These are phyloP conservation scores for Acleris laterana DNA, from an alignment of 2,888 invertebrate species.

Conservation along the genomic window DNA sequence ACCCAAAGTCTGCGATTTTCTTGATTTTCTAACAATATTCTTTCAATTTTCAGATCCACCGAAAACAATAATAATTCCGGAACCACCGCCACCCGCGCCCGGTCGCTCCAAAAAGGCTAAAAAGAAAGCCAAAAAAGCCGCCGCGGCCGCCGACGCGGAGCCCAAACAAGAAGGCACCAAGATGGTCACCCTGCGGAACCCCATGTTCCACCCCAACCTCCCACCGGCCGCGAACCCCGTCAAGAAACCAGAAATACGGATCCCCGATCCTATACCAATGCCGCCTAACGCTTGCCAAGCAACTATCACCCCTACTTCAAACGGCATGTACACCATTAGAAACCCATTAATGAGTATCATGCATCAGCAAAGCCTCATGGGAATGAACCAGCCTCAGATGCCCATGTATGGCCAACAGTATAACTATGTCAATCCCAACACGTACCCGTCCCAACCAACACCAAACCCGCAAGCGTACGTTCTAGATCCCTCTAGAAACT, in stretches of 20 bases:
- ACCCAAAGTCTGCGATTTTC: no score
- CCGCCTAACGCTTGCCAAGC: slow-evolving; percentile 78
- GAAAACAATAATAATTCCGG: slow-evolving; percentile 60
- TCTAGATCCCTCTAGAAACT: slow-evolving; percentile 46
- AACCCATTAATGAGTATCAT: slow-evolving; percentile 87
- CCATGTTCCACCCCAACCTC: slow-evolving; percentile 88
- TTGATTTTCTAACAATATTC: background rate
- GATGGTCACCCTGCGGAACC: slow-evolving; percentile 91
- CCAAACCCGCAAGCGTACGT: slow-evolving; percentile 47
- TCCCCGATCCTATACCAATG: slow-evolving; percentile 78
- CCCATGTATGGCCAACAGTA: slow-evolving; percentile 58
- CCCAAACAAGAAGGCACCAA: slow-evolving; percentile 75
- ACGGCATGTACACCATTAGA: slow-evolving; percentile 93
- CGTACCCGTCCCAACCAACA: slow-evolving; percentile 47
- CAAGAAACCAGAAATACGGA: slow-evolving; percentile 68
- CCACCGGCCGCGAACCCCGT: slow-evolving; percentile 61
- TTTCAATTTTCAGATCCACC: slow-evolving; percentile 60
- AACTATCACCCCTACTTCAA: slow-evolving; percentile 79
- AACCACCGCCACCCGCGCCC: slow-evolving; percentile 48
- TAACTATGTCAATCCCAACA: slow-evolving; percentile 65
- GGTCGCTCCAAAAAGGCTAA: slow-evolving; percentile 77
- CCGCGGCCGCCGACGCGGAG: slow-evolving; percentile 52
- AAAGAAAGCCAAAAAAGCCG: slow-evolving; percentile 75
- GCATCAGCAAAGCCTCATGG: slow-evolving; percentile 74
- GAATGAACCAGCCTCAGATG: slow-evolving; percentile 55